Percentiles rank a stretch among this genome's conserved stretches.
These are phyloP conservation scores for Tineola bisselliella DNA, from an alignment of 2,888 invertebrate species.

Conservation along the genomic window DNA sequence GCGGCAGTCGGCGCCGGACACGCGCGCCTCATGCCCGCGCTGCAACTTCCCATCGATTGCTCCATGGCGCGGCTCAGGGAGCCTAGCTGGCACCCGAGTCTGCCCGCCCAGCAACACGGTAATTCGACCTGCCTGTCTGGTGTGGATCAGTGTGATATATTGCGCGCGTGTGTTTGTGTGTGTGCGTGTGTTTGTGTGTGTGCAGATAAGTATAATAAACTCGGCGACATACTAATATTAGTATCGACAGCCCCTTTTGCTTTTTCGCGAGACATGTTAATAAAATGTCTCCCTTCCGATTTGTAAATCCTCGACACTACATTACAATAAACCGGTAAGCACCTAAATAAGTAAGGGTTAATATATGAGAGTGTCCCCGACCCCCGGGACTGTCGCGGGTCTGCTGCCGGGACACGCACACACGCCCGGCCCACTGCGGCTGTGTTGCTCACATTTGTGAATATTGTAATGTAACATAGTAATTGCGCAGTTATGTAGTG, in stretches of 20 bases:
- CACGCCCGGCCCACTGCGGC: no score
- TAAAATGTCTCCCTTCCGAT: not conserved
- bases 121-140: not conserved
- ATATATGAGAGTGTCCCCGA: not conserved
- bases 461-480: no score
- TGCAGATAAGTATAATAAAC: no score
- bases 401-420: no score
- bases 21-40: constrained; percentile 14
- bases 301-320: not conserved
- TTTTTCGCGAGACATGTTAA: no score
- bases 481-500: no score
- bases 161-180: not conserved
- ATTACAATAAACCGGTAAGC: not conserved
- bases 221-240: no score
- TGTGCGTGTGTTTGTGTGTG: no score
- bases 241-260: no score
- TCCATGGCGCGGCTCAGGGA: constrained; percentile 26
- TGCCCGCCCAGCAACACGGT: not conserved
- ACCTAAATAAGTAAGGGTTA: not conserved
- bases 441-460: no score
- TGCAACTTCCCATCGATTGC: constrained; percentile 4
- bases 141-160: not conserved
- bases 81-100: constrained; percentile 23
- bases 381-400: no score
- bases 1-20: constrained; percentile 40